Evolutionary conservation across 2,113 vertebrate genomes (phyloP).

Genomic region (Eulemur macaco): DNA sequence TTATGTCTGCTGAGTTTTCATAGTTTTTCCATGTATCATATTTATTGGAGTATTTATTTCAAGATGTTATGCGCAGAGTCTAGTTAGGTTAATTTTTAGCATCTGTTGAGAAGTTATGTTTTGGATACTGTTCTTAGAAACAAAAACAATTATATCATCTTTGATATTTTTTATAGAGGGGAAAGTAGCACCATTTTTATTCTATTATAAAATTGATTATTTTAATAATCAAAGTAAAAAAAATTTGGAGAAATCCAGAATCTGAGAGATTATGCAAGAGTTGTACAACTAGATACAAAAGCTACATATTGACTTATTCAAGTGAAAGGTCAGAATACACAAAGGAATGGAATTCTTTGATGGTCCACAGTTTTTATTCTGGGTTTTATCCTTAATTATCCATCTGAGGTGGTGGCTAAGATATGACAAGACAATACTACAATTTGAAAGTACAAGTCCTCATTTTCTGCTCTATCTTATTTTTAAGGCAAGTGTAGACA

Average conservation of each 20-base stretch:
- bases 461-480: not conserved
- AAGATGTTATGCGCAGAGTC: not conserved
- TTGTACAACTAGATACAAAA: not conserved
- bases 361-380: not conserved
- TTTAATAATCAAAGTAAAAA: not conserved
- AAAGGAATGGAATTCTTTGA: not conserved
- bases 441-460: not conserved
- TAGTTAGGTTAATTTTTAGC: conserved; percentile 49
- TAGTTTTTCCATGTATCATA: not conserved
- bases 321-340: not conserved
- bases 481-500: not conserved
- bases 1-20: conserved; percentile 24
- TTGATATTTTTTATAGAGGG: not conserved
- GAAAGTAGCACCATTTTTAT: not conserved
- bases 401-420: not conserved
- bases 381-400: not conserved
- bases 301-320: not conserved
- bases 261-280: not conserved
- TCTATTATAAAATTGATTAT: not conserved
- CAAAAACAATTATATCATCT: not conserved
- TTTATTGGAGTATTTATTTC: conserved; percentile 37
- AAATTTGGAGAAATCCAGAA: conserved; percentile 26
- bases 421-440: not conserved
- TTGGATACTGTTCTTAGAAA: conserved; percentile 36
- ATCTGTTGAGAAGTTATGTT: conserved; percentile 2